Percentiles rank a stretch among this genome's conserved stretches.
These are phyloP conservation scores for Ochotona curzoniae DNA, from an alignment of 2,113 vertebrate species.

Conservation along the genomic window DNA sequence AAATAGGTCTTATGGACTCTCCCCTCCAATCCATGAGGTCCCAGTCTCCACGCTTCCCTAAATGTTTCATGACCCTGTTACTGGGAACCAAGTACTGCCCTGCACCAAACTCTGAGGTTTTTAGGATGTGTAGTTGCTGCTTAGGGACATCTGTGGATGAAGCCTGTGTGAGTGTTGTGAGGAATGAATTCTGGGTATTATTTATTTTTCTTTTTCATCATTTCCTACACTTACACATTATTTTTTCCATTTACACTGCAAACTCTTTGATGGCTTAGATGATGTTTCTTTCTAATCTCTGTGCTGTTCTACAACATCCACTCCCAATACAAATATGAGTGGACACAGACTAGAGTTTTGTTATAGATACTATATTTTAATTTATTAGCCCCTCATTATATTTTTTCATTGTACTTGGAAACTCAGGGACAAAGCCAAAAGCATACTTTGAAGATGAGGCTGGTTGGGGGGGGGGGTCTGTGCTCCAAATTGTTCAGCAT, in stretches of 20 bases:
- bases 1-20: too few relatives aligned
- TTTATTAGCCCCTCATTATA: background rate
- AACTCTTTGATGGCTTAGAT: background rate
- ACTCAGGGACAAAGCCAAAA: background rate
- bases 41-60: too few relatives aligned
- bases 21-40: too few relatives aligned
- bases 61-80: too few relatives aligned
- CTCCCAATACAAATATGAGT: background rate
- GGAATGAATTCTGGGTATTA: too few relatives aligned
- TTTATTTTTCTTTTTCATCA: background rate
- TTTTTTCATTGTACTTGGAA: constrained; percentile 22
- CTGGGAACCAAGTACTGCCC: too few relatives aligned
- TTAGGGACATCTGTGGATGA: too few relatives aligned
- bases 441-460: background rate
- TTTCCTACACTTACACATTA: background rate
- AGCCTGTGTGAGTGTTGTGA: too few relatives aligned
- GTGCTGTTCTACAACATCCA: background rate
- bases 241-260: background rate
- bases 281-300: background rate
- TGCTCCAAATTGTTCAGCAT: background rate
- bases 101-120: too few relatives aligned
- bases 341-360: background rate
- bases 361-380: background rate
- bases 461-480: background rate
- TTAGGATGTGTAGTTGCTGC: too few relatives aligned